A percentile compares a stretch with the other conserved stretches of the same genome.
phyloP scores from a whole-genome alignment of 2,797 vertebrate genomes.

The Loris lydekkerianus region DNA sequence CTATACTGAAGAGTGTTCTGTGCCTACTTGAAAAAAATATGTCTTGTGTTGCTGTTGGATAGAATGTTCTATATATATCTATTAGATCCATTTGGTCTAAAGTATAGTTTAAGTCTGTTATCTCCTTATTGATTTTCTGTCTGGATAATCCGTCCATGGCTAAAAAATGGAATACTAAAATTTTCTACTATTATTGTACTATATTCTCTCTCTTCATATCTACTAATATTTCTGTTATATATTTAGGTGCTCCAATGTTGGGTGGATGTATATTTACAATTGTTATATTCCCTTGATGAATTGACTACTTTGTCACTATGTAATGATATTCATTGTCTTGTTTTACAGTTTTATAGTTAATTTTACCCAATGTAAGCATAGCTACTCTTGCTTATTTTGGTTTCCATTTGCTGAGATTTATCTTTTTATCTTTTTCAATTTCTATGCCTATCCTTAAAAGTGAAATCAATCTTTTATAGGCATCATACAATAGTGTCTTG shows the following conservation, averaged over 20 bases:
- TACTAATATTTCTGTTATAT: neutral
- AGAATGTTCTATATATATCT: neutral
- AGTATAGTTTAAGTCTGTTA: neutral
- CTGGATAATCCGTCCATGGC: neutral
- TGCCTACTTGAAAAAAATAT: neutral
- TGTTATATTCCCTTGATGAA: neutral
- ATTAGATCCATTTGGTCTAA: neutral
- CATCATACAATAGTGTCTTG: neutral
- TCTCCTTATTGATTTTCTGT: neutral
- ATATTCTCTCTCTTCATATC: neutral
- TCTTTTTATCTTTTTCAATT: neutral
- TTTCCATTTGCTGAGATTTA: neutral
- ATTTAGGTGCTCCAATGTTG: neutral
- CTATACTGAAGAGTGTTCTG: neutral
- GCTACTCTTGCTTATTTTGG: neutral
- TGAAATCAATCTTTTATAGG: neutral
- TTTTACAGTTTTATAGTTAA: neutral
- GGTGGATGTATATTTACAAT: neutral
- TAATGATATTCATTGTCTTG: neutral
- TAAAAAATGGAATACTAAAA: neutral
- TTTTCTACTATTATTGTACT: neutral
- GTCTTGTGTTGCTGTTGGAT: neutral
- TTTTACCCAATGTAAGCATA: neutral
- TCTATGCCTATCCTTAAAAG: neutral
- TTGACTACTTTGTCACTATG: neutral